Percentiles rank a stretch among this genome's conserved stretches.
Evolutionary conservation across 2,113 vertebrate species (phyloP).

Genomic region (Typhlomys cinereus): DNA sequence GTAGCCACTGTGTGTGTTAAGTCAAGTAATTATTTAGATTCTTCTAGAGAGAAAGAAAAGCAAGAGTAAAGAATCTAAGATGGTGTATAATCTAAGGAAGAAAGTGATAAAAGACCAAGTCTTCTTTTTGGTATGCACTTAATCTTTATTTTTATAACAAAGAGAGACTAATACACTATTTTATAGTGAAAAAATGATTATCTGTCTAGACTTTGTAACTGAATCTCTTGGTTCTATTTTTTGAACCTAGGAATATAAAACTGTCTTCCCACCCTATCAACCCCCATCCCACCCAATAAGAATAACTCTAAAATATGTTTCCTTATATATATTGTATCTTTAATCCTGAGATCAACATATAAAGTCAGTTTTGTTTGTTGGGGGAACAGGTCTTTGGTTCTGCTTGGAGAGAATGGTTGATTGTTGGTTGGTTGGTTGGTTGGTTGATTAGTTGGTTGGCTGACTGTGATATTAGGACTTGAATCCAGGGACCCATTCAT

Average conservation of each 20-base stretch:
- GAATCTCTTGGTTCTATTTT: not conserved
- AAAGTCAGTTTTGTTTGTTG: not conserved
- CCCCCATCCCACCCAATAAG: not conserved
- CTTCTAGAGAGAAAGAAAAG: not conserved
- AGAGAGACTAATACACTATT: not conserved
- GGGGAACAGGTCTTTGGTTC: not conserved
- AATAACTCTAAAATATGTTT: not conserved
- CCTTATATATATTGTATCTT: not conserved
- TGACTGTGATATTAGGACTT: not conserved
- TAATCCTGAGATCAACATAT: not conserved
- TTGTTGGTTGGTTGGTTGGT: no score
- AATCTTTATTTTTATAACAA: not conserved
- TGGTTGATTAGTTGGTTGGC: no score
- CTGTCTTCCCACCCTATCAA: not conserved
- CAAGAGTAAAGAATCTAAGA: not conserved
- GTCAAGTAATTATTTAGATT: not conserved
- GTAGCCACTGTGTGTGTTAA: not conserved
- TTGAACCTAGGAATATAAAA: not conserved
- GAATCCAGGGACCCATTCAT: not conserved
- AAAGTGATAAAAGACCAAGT: not conserved
- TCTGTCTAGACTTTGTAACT: not conserved
- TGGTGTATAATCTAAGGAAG: not conserved
- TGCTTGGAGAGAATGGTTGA: not conserved
- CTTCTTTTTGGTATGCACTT: not conserved
- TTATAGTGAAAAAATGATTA: not conserved